Conservation (phyloP, 2,113 vertebrate species). For the Pachycephala philippinensis region DNA sequence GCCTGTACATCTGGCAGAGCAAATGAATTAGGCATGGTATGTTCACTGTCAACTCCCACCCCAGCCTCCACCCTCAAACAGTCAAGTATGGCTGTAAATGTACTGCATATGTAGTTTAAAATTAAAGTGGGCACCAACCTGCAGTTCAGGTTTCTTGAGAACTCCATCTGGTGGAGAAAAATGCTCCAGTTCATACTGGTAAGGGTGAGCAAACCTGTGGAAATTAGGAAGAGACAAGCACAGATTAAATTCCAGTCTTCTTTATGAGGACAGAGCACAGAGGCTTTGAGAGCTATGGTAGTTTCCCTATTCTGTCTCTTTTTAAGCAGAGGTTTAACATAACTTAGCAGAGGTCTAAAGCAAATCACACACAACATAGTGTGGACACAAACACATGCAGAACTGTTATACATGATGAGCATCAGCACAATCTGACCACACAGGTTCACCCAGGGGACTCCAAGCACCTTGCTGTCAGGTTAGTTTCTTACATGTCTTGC, state of each 20-base stretch:
- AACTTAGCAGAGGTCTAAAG: background rate
- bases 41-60: background rate
- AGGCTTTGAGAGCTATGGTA: background rate
- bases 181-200: constrained; percentile 90
- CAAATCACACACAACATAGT: background rate
- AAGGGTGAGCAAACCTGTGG: constrained; percentile 91
- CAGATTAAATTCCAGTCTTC: background rate
- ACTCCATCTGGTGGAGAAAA: constrained; percentile 77
- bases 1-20: constrained; percentile 79
- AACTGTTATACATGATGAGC: background rate
- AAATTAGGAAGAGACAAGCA: background rate
- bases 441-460: background rate
- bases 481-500: constrained; percentile 86
- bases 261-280: background rate
- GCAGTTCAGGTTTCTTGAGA: constrained; percentile 80
- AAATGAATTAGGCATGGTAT: background rate
- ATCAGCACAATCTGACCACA: background rate
- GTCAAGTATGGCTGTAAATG: background rate
- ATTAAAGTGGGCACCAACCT: constrained; percentile 69
- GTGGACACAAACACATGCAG: constrained; percentile 6
- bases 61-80: background rate
- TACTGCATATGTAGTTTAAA: background rate
- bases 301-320: background rate
- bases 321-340: background rate
- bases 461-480: background rate